Conservation (phyloP, 2,113 vertebrate species). For the Sakesphorus luctuosus region DNA sequence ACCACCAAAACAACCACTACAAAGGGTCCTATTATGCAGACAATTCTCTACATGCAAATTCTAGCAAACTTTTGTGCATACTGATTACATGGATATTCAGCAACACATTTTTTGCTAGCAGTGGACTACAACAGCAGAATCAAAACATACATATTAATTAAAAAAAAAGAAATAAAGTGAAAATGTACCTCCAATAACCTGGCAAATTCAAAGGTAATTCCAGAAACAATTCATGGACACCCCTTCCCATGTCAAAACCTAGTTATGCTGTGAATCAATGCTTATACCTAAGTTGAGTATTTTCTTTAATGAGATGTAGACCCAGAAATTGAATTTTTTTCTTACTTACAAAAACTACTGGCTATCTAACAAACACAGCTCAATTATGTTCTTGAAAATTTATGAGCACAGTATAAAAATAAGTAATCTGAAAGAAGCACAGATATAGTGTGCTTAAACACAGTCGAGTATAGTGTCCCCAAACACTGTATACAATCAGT, state of each 20-base stretch:
- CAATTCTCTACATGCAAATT: not conserved
- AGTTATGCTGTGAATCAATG: not conserved
- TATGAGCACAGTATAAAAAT: not conserved
- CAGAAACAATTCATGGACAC: not conserved
- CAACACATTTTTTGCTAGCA: not conserved
- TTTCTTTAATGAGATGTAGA: not conserved
- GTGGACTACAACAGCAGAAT: not conserved
- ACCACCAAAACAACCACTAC: not conserved
- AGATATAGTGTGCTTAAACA: not conserved
- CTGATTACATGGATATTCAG: not conserved
- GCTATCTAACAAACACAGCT: not conserved
- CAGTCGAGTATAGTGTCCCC: not conserved
- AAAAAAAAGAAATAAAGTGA: accelerated
- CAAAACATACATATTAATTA: not conserved
- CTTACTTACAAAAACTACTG: not conserved
- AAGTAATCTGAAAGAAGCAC: not conserved
- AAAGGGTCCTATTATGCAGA: not conserved
- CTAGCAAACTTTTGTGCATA: not conserved
- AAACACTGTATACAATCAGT: not conserved
- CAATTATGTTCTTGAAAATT: not conserved
- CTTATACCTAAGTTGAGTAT: not conserved
- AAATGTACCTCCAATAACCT: not conserved
- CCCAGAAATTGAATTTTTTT: not conserved
- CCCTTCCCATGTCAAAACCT: not conserved
- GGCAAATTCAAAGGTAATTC: not conserved